Evolutionary conservation across 2,888 invertebrate species (phyloP).

Genomic region (Ptychoptera albimana): DNA sequence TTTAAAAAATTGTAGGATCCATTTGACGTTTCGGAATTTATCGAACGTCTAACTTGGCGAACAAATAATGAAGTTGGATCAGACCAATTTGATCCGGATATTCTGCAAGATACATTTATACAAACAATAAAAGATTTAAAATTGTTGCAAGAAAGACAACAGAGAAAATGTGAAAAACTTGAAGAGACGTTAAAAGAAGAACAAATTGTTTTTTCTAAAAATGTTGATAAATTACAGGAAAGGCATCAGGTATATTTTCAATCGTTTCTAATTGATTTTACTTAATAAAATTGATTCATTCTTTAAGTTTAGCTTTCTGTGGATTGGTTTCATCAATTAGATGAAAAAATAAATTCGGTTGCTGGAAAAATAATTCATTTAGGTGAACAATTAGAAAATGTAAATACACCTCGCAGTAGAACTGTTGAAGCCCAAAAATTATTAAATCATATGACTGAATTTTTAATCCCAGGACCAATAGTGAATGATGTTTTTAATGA

Average conservation of each 20-base stretch:
- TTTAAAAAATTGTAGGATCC: slow-evolving; percentile 56
- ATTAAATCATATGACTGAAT: slow-evolving; percentile 83
- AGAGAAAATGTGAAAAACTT: slow-evolving; percentile 68
- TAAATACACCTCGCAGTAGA: slow-evolving; percentile 84
- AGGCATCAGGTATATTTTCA: slow-evolving; percentile 56
- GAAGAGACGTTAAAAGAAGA: slow-evolving; percentile 74
- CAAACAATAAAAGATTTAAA: slow-evolving; percentile 75
- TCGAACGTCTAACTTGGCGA: slow-evolving; percentile 89
- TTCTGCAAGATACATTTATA: slow-evolving; percentile 81
- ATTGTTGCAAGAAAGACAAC: slow-evolving; percentile 67
- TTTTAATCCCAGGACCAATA: slow-evolving; percentile 70
- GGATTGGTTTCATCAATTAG: slow-evolving; percentile 77
- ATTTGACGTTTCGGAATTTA: slow-evolving; percentile 94
- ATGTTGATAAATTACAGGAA: slow-evolving; percentile 67
- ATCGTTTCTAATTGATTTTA: no score
- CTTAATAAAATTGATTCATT: not conserved
- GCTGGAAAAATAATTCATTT: slow-evolving; percentile 95
- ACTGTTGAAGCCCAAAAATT: slow-evolving; percentile 90
- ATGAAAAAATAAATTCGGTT: slow-evolving; percentile 91
- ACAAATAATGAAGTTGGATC: slow-evolving; percentile 62
- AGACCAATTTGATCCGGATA: slow-evolving; percentile 67
- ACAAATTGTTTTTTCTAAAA: slow-evolving; percentile 65
- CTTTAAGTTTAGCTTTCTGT: slow-evolving; percentile 49
- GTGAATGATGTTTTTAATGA: slow-evolving; percentile 79
- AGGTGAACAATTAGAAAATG: slow-evolving; percentile 96